Base-by-base conservation (phyloP, 2,888 invertebrate genomes). In the Spodoptera picta region DNA sequence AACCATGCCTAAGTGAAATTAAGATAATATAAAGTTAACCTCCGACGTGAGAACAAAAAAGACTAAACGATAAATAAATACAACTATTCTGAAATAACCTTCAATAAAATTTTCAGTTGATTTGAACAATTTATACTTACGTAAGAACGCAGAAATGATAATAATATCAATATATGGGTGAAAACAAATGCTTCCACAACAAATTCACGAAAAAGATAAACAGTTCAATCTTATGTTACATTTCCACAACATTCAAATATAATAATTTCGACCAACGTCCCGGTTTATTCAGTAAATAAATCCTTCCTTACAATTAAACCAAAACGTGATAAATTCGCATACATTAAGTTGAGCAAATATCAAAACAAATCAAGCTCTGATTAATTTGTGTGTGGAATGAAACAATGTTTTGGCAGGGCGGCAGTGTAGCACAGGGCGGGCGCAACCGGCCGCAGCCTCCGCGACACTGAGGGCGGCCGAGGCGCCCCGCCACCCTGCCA, bases 401-500 rank as follows among this genome's bases (percentile, higher is more conserved):
- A 82, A 77, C 81, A 87, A 87, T 88, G 90, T 90, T 90, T 87
- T 88, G 88, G 80, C 78, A 77, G 79, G 79, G 79, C 72, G 76
- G 72, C 74, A 77, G 69, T 77, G 83, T 82, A 82, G 70, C 82
- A 83, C 80, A 86, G 89, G 90, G 90, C 92, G 91, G 90, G 87
- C 92, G 90, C 80, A 82, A 77, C 82, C 79, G 75, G 86, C 92
- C 92, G 91, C 95, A 94, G 95, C 94, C 93, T 95, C 94, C 94
- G 92, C 91, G 90, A 90, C 87, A 95, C 95, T 95, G 93, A 92
- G 87, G 88, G 87, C 81, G 73, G 55, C 59, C 60, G 73, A 79
- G 24, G n/a, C 14, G 80, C 70, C 78, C 68, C 79, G 73, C 65
- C 80, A 75, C 81, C 80, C 43, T 23, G 80, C 67, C 76, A 66